Percentiles rank a stretch among this genome's conserved stretches.
phyloP scores from a whole-genome alignment of 2,797 vertebrate species.

The Rhabdophis nuchalis region DNA sequence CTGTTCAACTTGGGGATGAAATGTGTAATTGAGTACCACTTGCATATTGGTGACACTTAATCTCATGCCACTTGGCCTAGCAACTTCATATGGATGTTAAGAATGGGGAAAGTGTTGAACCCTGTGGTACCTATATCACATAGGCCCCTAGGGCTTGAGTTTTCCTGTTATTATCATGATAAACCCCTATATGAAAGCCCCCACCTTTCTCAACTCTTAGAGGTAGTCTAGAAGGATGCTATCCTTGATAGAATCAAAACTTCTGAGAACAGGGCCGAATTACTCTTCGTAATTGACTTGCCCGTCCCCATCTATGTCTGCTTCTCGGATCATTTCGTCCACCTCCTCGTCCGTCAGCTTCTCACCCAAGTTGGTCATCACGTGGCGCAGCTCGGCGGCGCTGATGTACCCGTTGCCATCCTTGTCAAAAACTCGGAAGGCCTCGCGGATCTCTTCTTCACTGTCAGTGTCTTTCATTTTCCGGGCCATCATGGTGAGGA shows the following conservation, averaged over 20 bases:
- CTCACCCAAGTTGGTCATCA: too few relatives aligned
- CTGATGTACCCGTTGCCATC: too few relatives aligned
- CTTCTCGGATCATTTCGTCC: too few relatives aligned
- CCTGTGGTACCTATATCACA: neutral
- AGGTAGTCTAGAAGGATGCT: neutral
- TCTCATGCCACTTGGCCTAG: neutral
- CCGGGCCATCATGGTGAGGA: too few relatives aligned
- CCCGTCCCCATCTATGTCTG: too few relatives aligned
- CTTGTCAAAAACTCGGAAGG: too few relatives aligned
- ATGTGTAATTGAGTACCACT: neutral
- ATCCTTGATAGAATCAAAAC: neutral
- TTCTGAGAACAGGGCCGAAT: neutral
- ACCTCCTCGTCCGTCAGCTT: too few relatives aligned
- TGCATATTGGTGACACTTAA: neutral
- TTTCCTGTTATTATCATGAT: neutral
- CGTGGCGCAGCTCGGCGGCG: too few relatives aligned
- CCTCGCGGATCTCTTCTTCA: too few relatives aligned
- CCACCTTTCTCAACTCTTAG: neutral
- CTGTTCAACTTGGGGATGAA: neutral
- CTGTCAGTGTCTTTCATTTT: too few relatives aligned
- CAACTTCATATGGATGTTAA: neutral
- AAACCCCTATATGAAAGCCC: neutral
- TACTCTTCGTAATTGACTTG: too few relatives aligned
- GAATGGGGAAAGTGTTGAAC: neutral
- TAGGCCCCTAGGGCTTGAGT: neutral